Evolutionary conservation across 2,888 invertebrate genomes (phyloP).

Genomic region (Lottia gigantea): DNA sequence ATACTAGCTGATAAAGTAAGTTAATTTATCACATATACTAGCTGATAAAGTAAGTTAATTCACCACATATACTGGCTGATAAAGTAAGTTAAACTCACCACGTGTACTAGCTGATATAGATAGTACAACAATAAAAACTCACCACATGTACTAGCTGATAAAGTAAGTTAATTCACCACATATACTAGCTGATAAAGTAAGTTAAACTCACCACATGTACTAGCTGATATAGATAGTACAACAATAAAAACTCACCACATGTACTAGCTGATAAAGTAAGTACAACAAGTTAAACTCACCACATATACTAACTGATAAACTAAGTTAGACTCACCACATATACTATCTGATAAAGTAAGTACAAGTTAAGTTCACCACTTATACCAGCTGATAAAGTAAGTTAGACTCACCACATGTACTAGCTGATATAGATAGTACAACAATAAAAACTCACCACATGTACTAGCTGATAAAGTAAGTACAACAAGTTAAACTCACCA

Average conservation of each 20-base stretch:
- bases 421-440: no score
- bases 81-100: not conserved
- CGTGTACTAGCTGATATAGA: slow-evolving; percentile 59
- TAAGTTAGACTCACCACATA: not conserved
- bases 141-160: no score
- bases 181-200: not conserved
- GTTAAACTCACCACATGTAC: not conserved
- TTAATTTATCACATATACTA: slow-evolving; percentile 37
- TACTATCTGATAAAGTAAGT: not conserved
- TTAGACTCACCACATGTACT: not conserved
- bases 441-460: no score
- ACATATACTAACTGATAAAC: not conserved
- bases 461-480: no score
- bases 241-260: no score
- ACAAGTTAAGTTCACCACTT: not conserved
- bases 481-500: not conserved
- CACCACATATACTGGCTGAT: not conserved
- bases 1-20: slow-evolving; percentile 58
- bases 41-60: slow-evolving; percentile 19
- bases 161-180: not conserved
- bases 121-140: slow-evolving; percentile 15
- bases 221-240: not conserved
- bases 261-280: no score
- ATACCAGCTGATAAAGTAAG: not conserved
- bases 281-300: not conserved